These are phyloP conservation scores for Cyaniris semiargus DNA, from an alignment of 2,888 invertebrate genomes.

Conservation along the genomic window DNA sequence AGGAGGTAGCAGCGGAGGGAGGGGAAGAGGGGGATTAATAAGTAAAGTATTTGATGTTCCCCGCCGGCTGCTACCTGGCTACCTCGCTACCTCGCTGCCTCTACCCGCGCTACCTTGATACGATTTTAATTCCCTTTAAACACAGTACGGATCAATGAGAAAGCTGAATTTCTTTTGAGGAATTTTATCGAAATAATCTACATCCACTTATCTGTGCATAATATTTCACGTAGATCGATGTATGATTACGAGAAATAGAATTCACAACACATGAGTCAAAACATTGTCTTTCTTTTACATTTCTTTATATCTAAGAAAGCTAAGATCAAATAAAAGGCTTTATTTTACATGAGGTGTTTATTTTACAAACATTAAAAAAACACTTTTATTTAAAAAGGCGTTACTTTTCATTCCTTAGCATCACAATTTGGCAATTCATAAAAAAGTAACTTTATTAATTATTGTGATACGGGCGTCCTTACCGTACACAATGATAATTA, in stretches of 20 bases:
- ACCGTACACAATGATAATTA: background rate
- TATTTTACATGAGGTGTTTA: background rate
- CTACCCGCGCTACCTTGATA: background rate
- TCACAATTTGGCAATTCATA: background rate
- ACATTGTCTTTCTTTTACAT: background rate
- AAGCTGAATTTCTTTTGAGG: background rate
- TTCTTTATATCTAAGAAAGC: background rate
- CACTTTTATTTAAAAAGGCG: background rate
- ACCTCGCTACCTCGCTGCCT: background rate
- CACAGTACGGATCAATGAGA: background rate
- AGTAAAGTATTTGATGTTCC: constrained; percentile 12
- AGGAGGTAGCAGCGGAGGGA: background rate
- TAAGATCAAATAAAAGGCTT: background rate
- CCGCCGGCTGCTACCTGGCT: background rate
- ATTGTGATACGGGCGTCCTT: background rate
- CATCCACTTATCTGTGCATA: background rate
- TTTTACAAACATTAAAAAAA: background rate
- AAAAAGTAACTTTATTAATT: too few relatives aligned
- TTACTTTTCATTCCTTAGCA: background rate
- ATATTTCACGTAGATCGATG: too few relatives aligned
- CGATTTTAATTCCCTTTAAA: constrained; percentile 10
- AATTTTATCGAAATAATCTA: background rate
- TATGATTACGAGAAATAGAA: too few relatives aligned
- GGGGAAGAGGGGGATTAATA: background rate
- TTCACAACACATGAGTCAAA: too few relatives aligned